These are phyloP conservation scores for Toxotes jaculatrix DNA, from an alignment of 2,113 vertebrate species.

Conservation along the genomic window DNA sequence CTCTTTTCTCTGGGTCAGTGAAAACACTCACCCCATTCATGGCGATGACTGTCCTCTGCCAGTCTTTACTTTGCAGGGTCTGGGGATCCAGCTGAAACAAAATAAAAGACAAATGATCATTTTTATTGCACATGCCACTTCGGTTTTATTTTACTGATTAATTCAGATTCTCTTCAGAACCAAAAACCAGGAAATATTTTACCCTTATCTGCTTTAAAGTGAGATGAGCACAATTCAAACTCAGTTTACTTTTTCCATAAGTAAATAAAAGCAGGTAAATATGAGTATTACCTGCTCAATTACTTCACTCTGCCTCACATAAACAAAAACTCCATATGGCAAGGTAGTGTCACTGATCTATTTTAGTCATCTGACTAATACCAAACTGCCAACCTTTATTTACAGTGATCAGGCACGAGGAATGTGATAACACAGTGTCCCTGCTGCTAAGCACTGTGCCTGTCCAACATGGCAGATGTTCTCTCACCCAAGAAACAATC, in stretches of 20 bases:
- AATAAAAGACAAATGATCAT: neutral
- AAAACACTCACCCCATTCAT: slow-evolving; percentile 92
- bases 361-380: slow-evolving; percentile 57
- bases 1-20: neutral
- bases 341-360: slow-evolving; percentile 41
- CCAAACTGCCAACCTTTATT: slow-evolving; percentile 38
- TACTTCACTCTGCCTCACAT: slow-evolving; percentile 4
- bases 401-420: slow-evolving; percentile 44
- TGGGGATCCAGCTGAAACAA: slow-evolving; percentile 92
- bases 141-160: neutral
- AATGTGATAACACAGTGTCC: slow-evolving; percentile 47
- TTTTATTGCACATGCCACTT: neutral
- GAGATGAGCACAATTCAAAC: neutral
- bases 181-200: neutral
- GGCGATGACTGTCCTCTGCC: slow-evolving; percentile 93
- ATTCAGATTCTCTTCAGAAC: neutral
- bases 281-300: neutral
- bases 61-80: slow-evolving; percentile 92
- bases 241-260: neutral
- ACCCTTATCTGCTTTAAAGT: neutral
- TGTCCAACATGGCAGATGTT: slow-evolving; percentile 52
- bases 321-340: slow-evolving; percentile 38
- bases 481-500: slow-evolving; percentile 50
- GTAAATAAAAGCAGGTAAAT: neutral
- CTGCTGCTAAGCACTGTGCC: slow-evolving; percentile 8